phyloP scores from a whole-genome alignment of 2,113 vertebrate genomes.

The Thalassoma bifasciatum region DNA sequence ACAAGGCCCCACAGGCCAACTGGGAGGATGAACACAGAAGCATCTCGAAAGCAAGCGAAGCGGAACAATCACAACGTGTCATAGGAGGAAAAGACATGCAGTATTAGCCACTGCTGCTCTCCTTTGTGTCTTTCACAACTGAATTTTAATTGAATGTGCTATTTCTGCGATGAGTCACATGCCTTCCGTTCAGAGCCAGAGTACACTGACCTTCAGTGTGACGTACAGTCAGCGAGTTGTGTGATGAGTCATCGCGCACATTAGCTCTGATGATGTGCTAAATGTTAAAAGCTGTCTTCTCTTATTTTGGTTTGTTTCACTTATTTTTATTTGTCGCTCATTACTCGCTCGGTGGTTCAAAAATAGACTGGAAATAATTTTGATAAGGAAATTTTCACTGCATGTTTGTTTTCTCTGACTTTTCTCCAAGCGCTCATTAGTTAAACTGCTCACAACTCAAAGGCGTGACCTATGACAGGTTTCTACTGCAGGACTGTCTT shows the following conservation, averaged over 20 bases:
- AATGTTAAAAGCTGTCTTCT: conserved; percentile 41
- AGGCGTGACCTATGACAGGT: background rate
- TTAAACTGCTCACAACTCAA: background rate
- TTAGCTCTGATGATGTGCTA: conserved; percentile 51
- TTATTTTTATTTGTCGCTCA: background rate
- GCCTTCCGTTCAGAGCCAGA: conserved; percentile 48
- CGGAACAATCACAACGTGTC: conserved; percentile 74
- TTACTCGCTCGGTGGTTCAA: background rate
- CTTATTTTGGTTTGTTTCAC: background rate
- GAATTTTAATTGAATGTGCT: conserved; percentile 69
- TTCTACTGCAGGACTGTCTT: background rate
- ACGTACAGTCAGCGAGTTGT: conserved; percentile 57
- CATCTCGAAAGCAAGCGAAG: conserved; percentile 59
- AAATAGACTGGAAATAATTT: background rate
- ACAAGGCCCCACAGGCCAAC: conserved; percentile 71
- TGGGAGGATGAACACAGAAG: conserved; percentile 66
- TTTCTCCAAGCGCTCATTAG: background rate
- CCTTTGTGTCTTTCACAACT: conserved; percentile 66
- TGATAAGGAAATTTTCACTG: background rate
- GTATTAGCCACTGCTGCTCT: conserved; percentile 46
- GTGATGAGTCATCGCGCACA: conserved; percentile 70
- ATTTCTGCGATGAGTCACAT: conserved; percentile 71
- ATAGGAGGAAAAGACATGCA: conserved; percentile 60
- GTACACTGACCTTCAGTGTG: conserved; percentile 69
- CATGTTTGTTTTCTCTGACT: background rate